Evolutionary conservation across 2,797 vertebrate species (phyloP).

Genomic region (Micropoecilia bifurca): DNA sequence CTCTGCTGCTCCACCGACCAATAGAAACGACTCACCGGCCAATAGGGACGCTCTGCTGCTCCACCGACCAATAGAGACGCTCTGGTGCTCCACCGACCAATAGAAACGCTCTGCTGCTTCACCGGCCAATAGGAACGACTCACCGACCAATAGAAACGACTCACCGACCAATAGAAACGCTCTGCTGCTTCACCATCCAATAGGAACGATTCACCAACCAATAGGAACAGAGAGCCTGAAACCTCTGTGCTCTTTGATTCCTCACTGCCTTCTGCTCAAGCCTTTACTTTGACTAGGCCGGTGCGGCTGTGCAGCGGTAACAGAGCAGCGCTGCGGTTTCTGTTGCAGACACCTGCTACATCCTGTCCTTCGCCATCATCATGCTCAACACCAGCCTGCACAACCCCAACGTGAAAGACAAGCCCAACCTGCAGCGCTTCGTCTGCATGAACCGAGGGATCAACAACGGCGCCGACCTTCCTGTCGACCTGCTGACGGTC

Average conservation of each 20-base stretch:
- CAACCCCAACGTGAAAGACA: conserved; percentile 94
- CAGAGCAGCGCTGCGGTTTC: conserved; percentile 21
- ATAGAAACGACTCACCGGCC: no score
- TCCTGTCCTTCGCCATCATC: conserved; percentile 93
- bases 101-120: no score
- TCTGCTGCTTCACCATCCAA: no score
- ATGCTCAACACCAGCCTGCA: conserved; percentile 97
- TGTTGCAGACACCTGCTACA: conserved; percentile 90
- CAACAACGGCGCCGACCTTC: conserved; percentile 87
- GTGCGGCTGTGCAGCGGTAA: background rate
- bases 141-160: no score
- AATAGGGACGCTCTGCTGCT: no score
- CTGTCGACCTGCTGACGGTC: conserved; percentile 84
- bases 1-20: no score
- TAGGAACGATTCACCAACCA: no score
- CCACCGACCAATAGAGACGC: no score
- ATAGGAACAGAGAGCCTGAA: background rate
- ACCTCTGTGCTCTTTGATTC: background rate
- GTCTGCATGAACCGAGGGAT: conserved; percentile 92
- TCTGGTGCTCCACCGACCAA: no score
- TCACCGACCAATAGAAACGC: no score
- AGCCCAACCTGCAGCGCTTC: conserved; percentile 87
- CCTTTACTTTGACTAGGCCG: conserved; percentile 26
- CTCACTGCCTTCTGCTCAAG: background rate
- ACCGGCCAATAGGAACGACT: no score